These are phyloP conservation scores for Parochlus steinenii DNA, from an alignment of 2,888 invertebrate genomes.

Conservation along the genomic window DNA sequence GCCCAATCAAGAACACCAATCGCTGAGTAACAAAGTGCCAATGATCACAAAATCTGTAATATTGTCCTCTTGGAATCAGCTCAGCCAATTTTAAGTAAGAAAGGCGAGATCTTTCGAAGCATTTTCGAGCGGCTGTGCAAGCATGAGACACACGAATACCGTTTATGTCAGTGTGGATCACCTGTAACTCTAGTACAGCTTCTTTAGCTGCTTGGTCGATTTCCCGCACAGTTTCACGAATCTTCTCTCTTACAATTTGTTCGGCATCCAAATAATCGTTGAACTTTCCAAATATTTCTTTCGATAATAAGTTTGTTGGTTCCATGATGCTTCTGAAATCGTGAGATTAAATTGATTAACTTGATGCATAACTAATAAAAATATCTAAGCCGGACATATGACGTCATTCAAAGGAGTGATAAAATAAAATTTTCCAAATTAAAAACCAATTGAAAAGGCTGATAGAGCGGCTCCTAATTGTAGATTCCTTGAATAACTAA, in stretches of 20 bases:
- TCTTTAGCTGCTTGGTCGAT: slow-evolving; percentile 65
- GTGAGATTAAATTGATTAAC: too few species aligned
- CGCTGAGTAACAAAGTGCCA: slow-evolving; percentile 74
- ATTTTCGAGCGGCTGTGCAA: slow-evolving; percentile 43
- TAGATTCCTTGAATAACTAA: too few species aligned
- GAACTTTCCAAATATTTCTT: slow-evolving; percentile 53
- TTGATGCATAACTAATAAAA: too few species aligned
- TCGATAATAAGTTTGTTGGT: too few species aligned
- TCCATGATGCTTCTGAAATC: too few species aligned
- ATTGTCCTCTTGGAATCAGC: slow-evolving; percentile 58
- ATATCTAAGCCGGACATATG: too few species aligned
- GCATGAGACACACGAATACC: slow-evolving; percentile 45
- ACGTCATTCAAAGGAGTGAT: too few species aligned
- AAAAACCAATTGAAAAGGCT: too few species aligned
- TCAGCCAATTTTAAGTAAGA: slow-evolving; percentile 46
- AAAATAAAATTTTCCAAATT: too few species aligned
- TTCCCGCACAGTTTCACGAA: slow-evolving; percentile 27
- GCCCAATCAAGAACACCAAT: slow-evolving; percentile 57
- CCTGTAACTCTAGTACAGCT: slow-evolving; percentile 61
- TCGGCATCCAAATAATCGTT: slow-evolving; percentile 62
- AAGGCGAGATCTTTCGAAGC: slow-evolving; percentile 45
- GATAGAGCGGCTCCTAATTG: too few species aligned
- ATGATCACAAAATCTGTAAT: slow-evolving; percentile 74
- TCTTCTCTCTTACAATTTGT: slow-evolving; percentile 53
- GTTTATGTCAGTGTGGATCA: slow-evolving; percentile 67